Evolutionary conservation across 2,113 vertebrate genomes (phyloP).

Genomic region (Atrichornis clamosus): DNA sequence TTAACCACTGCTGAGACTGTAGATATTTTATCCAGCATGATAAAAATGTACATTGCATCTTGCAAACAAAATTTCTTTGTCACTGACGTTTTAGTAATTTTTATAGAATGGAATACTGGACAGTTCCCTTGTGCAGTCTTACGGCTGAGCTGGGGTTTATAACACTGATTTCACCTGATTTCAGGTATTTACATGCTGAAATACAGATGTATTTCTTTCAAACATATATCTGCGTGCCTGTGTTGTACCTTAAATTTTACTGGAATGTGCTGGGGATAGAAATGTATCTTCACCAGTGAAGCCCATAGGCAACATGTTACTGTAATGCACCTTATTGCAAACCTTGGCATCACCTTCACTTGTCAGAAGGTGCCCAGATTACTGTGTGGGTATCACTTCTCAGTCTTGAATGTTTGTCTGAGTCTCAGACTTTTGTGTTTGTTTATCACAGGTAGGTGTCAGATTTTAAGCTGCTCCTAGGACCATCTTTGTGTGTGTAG

Average conservation of each 20-base stretch:
- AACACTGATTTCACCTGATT: neutral
- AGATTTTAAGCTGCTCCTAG: neutral
- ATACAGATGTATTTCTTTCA: neutral
- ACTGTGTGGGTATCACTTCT: neutral
- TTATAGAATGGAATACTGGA: conserved; percentile 18
- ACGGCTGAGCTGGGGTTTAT: neutral
- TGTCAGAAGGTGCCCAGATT: neutral
- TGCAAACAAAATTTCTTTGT: conserved; percentile 67
- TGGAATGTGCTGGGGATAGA: neutral
- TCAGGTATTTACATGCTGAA: neutral
- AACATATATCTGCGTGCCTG: neutral
- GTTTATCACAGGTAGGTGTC: neutral
- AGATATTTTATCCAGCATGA: conserved; percentile 72
- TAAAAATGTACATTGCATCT: conserved; percentile 66
- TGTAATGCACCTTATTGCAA: neutral
- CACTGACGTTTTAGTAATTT: neutral
- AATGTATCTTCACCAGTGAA: neutral
- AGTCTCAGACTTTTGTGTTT: neutral
- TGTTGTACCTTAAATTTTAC: neutral
- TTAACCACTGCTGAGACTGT: conserved; percentile 70
- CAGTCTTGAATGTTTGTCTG: neutral
- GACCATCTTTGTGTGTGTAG: neutral
- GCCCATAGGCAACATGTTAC: neutral
- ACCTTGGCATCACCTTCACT: neutral
- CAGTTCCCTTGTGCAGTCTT: conserved; percentile 6